Percentiles rank a stretch among this genome's conserved stretches.
These are phyloP conservation scores for Tuta absoluta DNA, from an alignment of 2,888 invertebrate species.

Conservation along the genomic window DNA sequence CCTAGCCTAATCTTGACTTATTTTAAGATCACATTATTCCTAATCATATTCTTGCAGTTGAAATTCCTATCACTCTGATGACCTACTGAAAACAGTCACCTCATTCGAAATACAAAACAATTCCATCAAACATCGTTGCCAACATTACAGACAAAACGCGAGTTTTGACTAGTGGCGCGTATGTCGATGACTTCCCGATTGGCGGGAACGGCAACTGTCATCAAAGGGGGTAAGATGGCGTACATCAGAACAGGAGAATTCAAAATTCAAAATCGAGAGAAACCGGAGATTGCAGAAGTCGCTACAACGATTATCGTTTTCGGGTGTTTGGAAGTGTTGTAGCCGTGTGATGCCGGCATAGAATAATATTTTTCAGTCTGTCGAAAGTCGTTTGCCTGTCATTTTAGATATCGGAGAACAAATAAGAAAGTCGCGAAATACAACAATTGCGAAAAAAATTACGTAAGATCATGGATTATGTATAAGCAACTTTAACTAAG, in stretches of 20 bases:
- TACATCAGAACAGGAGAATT: too few species aligned
- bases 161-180: constrained; percentile 48
- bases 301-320: not conserved
- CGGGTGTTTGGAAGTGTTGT: not conserved
- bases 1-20: too few species aligned
- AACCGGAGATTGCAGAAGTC: constrained; percentile 17
- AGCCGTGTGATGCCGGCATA: not conserved
- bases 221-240: not conserved
- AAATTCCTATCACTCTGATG: not conserved
- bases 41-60: not conserved
- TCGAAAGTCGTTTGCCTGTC: too few species aligned
- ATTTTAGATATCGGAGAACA: too few species aligned
- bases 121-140: constrained; percentile 23
- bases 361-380: too few species aligned
- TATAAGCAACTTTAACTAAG: not conserved
- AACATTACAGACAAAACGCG: constrained; percentile 32
- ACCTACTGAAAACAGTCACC: not conserved
- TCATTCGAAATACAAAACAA: not conserved
- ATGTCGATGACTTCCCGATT: constrained; percentile 50
- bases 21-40: not conserved
- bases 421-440: too few species aligned
- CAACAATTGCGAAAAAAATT: too few species aligned
- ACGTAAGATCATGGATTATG: not conserved
- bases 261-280: not conserved
- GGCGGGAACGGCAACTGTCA: constrained; percentile 14